These are phyloP conservation scores for Gymnothorax javanicus DNA, from an alignment of 2,797 vertebrate species.

Conservation along the genomic window DNA sequence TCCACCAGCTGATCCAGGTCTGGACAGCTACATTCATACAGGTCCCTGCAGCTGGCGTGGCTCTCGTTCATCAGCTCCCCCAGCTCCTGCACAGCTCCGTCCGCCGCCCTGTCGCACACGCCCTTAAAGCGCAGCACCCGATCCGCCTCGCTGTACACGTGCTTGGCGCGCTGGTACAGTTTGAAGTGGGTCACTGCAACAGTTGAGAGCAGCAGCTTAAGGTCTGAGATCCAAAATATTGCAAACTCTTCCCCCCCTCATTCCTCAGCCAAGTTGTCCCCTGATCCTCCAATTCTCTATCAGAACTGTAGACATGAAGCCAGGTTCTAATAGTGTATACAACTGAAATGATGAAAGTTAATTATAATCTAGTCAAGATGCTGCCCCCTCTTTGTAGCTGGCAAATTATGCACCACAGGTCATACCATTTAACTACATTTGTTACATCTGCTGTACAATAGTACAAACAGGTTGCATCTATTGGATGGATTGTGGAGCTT, in stretches of 20 bases:
- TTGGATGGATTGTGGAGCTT: not conserved
- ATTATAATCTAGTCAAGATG: not conserved
- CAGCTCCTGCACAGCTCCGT: slow-evolving; percentile 72
- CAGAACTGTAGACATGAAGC: not conserved
- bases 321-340: not conserved
- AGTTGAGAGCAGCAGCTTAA: slow-evolving; percentile 1
- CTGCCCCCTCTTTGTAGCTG: not conserved
- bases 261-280: not conserved
- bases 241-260: not conserved
- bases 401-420: not conserved
- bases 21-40: slow-evolving; percentile 77
- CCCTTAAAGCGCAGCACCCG: slow-evolving; percentile 86
- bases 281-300: not conserved
- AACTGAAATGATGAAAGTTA: not conserved
- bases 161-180: slow-evolving; percentile 88
- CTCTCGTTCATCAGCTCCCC: slow-evolving; percentile 95
- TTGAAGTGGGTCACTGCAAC: slow-evolving; percentile 80
- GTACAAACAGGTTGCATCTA: not conserved
- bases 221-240: not conserved
- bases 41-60: slow-evolving; percentile 78
- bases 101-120: slow-evolving; percentile 79
- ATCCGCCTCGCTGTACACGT: slow-evolving; percentile 91
- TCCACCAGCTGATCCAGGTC: slow-evolving; percentile 76
- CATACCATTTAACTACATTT: not conserved
- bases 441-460: not conserved